These are phyloP conservation scores for Dendrolimus kikuchii DNA, from an alignment of 1,140 invertebrate species.

Conservation along the genomic window DNA sequence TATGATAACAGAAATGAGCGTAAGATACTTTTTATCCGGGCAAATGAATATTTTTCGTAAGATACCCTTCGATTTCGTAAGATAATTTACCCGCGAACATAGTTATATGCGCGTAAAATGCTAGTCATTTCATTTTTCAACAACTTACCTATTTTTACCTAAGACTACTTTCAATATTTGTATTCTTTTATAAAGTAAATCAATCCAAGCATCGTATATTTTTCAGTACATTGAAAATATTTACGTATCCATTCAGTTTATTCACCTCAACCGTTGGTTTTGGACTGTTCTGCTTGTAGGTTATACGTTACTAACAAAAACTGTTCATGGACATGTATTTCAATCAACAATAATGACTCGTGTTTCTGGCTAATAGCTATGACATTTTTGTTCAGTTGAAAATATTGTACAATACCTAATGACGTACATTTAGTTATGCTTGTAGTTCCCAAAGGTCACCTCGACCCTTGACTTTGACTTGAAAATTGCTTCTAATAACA, in stretches of 20 bases:
- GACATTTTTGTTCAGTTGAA: conserved; percentile 13
- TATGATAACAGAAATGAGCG: too few relatives aligned
- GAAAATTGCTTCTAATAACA: neutral
- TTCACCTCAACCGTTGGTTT: conserved; percentile 42
- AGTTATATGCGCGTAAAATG: too few relatives aligned
- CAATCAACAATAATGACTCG: conserved; percentile 21
- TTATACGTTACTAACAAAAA: conserved; percentile 54
- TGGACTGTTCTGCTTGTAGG: conserved; percentile 54
- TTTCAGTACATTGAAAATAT: neutral
- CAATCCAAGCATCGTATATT: neutral
- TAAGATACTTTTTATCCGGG: too few relatives aligned
- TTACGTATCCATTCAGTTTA: conserved; percentile 27
- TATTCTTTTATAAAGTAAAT: too few relatives aligned
- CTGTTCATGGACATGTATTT: conserved; percentile 26
- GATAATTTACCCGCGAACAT: too few relatives aligned
- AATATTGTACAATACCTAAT: conserved; percentile 1
- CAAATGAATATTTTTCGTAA: too few relatives aligned
- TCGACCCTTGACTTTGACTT: conserved; percentile 11
- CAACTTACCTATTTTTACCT: too few relatives aligned
- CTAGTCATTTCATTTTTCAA: too few relatives aligned
- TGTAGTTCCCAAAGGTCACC: conserved; percentile 16
- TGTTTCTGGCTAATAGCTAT: conserved; percentile 15
- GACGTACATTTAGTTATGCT: conserved; percentile 1
- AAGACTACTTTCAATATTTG: too few relatives aligned
- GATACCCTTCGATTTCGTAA: too few relatives aligned